Percentiles rank a stretch among this genome's conserved stretches.
phyloP scores from a whole-genome alignment of 2,797 vertebrate genomes.

The Sorex maritimensis region DNA sequence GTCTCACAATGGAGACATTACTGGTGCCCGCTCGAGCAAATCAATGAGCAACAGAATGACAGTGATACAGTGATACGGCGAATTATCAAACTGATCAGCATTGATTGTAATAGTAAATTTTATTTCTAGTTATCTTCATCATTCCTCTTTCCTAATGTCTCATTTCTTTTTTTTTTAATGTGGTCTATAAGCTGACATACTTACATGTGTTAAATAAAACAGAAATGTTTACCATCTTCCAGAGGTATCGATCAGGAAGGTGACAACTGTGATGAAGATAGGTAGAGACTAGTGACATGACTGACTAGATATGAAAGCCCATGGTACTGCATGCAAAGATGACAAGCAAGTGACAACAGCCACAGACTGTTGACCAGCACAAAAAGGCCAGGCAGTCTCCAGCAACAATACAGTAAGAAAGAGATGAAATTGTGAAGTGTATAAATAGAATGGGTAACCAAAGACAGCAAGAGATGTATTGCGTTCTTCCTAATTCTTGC shows the following conservation, averaged over 20 bases:
- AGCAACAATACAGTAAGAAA: constrained; percentile 31
- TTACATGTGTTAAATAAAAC: constrained; percentile 63
- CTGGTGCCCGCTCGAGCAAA: too few relatives aligned
- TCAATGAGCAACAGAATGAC: too few relatives aligned
- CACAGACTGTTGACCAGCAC: constrained; percentile 57
- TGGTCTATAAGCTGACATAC: constrained; percentile 9
- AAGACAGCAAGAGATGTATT: background rate
- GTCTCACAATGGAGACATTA: too few relatives aligned
- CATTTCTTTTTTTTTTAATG: constrained; percentile 22
- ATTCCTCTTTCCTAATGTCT: constrained; percentile 14
- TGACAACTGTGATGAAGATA: constrained; percentile 45
- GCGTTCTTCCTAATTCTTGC: background rate
- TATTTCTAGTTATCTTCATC: background rate
- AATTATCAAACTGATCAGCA: background rate
- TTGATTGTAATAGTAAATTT: background rate
- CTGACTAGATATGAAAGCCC: constrained; percentile 62
- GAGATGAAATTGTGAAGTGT: constrained; percentile 33
- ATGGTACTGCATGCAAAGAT: background rate
- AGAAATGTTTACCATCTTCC: constrained; percentile 63
- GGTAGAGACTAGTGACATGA: background rate
- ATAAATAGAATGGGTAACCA: background rate
- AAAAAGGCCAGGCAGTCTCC: background rate
- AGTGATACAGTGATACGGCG: too few relatives aligned
- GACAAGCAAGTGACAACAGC: constrained; percentile 58
- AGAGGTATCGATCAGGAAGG: constrained; percentile 67